Base-by-base conservation (phyloP, 2,888 invertebrate genomes). In the Yponomeuta evonymella region DNA sequence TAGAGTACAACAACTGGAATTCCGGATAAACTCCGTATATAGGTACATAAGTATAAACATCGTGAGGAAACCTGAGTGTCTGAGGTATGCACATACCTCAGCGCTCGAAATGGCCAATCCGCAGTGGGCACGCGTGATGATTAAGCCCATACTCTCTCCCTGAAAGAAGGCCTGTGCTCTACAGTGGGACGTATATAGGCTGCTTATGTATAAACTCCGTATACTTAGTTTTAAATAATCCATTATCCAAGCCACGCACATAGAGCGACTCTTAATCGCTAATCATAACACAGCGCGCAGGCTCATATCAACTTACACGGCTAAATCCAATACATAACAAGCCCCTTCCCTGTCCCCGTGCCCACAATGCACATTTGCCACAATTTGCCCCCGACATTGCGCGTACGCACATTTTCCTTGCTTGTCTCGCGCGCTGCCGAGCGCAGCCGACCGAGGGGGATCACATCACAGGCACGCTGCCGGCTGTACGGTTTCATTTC, bases 391-490 rank as follows among this genome's bases (percentile, higher is more conserved):
- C 23, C 67, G 48, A 67, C 12, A 67, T 58, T 43, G 51, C 69
- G 69, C 58, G 69, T 67, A 69, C 73, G 66, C 66, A 68, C 73
- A 71, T 83, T 83, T 85, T 83, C 85, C 83, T 81, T 83, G 81
- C 48, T n/a, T 51, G 68, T 33, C 62, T 12, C 62, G 62, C 51
- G 12, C 58, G 81, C 83, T 79, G 81, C 86, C 89, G 86, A 83
- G 89, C 86, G 91, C 87, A 90, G 78, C 90, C 85, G 87, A 90
- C 87, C 91, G 86, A 85, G 83, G 77, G 88, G 84, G 85, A 89
- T 88, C 89, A 90, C 88, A 89, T 88, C 89, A 90, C 88, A 87
- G 88, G 89, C 87, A 88, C 82, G 82, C 79, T 81, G 77, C 78
- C 48, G 76, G 72, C 2, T 67, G 12, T 76, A 74, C 74, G 8